These are phyloP conservation scores for Chondrilla cf. caribensis DNA, from an alignment of 37 sponge, comb jelly and placozoan species.

Conservation along the genomic window DNA sequence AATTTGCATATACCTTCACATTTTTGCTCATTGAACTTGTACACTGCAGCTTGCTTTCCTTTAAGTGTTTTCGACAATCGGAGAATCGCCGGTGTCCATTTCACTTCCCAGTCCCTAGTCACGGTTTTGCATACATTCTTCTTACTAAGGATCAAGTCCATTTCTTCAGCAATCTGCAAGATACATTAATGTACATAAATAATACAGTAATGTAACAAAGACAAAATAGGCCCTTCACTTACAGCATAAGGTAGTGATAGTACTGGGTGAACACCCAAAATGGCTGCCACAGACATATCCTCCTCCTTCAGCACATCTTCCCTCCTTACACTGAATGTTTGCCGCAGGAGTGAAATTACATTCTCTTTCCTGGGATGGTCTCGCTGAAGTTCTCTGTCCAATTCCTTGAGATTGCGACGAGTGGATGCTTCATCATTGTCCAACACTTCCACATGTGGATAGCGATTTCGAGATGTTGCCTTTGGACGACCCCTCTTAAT, in stretches of 20 bases:
- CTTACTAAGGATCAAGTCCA: slow-evolving; percentile 10
- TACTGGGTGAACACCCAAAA: background rate
- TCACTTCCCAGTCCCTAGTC: background rate
- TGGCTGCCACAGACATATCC: background rate
- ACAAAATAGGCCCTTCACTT: slow-evolving; percentile 5
- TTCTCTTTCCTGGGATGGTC: slow-evolving; percentile 32
- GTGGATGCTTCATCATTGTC: slow-evolving; percentile 7
- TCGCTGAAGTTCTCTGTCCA: slow-evolving; percentile 24
- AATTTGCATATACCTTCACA: background rate
- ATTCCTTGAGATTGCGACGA: background rate
- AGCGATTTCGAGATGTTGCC: slow-evolving; percentile 15
- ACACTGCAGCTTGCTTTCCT: slow-evolving; percentile 16
- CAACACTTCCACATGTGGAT: slow-evolving; percentile 18
- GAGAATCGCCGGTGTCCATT: slow-evolving; percentile 26
- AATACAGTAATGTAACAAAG: background rate
- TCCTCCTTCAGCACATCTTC: slow-evolving; percentile 11
- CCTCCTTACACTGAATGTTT: slow-evolving; percentile 17
- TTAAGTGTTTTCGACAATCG: slow-evolving; percentile 3
- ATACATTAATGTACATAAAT: background rate
- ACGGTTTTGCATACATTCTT: slow-evolving; percentile 7
- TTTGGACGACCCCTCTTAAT: slow-evolving; percentile 34
- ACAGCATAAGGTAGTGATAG: slow-evolving; percentile 6
- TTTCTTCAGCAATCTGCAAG: slow-evolving; percentile 21
- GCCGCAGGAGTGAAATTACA: slow-evolving; percentile 3
- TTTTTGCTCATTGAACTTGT: background rate